A percentile compares a stretch with the other conserved stretches of the same genome.
Evolutionary conservation across 2,797 vertebrate species (phyloP).

Genomic region (Darevskia mixta): DNA sequence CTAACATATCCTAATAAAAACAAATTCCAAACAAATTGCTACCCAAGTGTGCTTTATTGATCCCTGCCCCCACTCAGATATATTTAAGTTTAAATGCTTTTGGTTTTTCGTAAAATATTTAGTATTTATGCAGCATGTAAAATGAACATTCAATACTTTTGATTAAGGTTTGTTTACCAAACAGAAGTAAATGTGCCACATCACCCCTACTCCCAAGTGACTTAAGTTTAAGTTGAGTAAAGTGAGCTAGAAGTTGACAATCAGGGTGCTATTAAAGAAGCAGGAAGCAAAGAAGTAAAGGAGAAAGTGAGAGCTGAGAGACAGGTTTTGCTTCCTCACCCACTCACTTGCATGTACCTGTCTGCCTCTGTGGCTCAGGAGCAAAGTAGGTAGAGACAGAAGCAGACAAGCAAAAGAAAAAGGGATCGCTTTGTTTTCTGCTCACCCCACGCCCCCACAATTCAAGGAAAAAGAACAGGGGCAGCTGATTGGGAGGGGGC

Average conservation of each 20-base stretch:
- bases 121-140: background rate
- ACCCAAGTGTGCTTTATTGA: background rate
- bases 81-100: background rate
- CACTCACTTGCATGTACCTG: background rate
- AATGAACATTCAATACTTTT: background rate
- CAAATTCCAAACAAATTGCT: background rate
- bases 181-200: background rate
- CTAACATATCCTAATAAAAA: background rate
- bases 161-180: background rate
- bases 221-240: background rate
- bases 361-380: background rate
- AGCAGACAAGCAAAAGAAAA: background rate
- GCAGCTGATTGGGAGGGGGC: background rate
- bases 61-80: background rate
- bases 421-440: background rate
- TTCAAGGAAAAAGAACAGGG: background rate
- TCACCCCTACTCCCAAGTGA: background rate
- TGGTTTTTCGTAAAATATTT: background rate
- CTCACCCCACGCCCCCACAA: no score
- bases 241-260: background rate
- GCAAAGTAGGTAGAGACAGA: background rate
- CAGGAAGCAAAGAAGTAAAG: background rate
- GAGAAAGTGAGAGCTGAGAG: background rate
- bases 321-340: background rate
- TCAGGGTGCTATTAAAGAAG: background rate